phyloP scores from a whole-genome alignment of 2,888 invertebrate species.

The Drosophila ezoana region DNA sequence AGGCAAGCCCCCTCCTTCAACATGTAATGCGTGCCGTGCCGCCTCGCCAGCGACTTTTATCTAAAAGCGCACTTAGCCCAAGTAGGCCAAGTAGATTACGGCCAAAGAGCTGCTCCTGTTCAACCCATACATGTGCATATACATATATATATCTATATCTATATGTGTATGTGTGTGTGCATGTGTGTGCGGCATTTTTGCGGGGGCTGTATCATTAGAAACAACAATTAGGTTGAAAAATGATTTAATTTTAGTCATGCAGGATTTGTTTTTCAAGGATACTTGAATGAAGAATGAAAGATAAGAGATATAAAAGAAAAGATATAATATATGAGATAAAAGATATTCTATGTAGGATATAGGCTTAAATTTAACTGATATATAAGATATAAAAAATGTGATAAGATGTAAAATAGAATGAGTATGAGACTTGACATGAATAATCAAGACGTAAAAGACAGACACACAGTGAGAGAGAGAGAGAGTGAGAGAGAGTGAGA shows the following conservation, averaged over 20 bases:
- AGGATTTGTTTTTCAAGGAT: neutral
- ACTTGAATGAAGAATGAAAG: neutral
- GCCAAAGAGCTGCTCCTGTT: constrained; percentile 56
- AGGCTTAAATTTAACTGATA: no score
- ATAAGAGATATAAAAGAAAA: no score
- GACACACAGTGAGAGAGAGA: no score
- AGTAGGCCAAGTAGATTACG: constrained; percentile 79
- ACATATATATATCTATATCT: constrained; percentile 1
- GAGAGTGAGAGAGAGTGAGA: no score
- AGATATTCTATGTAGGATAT: neutral
- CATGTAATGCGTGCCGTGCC: constrained; percentile 62
- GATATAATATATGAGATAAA: neutral
- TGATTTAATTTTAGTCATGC: constrained; percentile 12
- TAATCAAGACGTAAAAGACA: no score
- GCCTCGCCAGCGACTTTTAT: constrained; percentile 75
- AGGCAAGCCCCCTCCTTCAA: neutral
- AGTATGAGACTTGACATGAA: no score
- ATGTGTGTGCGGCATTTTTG: constrained; percentile 7
- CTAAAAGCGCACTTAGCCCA: constrained; percentile 80
- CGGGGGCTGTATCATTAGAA: constrained; percentile 9
- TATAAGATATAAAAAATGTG: no score
- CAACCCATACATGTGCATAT: constrained; percentile 8
- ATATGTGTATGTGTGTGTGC: constrained; percentile 6
- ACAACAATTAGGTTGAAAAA: constrained; percentile 38
- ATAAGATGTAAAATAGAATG: no score